Evolutionary conservation across 2,797 vertebrate species (phyloP), one percentile per base, ranked within the genome.

Genomic region (Bovichtus diacanthus): DNA sequence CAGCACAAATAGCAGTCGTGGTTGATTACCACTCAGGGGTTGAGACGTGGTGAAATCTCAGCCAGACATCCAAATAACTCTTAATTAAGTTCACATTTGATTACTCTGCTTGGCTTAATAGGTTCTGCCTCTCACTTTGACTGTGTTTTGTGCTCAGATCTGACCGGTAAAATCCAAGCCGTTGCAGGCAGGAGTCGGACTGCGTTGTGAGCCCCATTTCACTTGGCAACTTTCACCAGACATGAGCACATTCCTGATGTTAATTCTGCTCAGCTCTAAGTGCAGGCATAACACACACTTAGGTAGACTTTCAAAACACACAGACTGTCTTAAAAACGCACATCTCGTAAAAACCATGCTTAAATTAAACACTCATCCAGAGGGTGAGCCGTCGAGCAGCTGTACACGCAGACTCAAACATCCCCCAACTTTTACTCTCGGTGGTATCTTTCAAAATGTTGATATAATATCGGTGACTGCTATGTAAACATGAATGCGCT

Each of bases 71-170:
- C 74, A 81, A 88, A 81, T 78, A 79, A 76, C 71, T 83, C 73
- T 78, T 88, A 81, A 88, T 88, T 78, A 84, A 83, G 74, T 77
- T 87, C 82, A 66, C 70, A 66, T 91, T 85, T 89, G 78, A 90
- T 88, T 87, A 74, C 78, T 62, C 70, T 27, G 61, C 81, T 73
- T 62, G 16, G 25, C 29, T 58, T 76, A 72, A 76, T 68, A 67
- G 46, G 43, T 56, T 63, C 70, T 76, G 23, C 64, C 60, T 85
- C 68, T 73, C 74, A 8, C 1, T 60, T 67, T 39, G 31, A 86
- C 47, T 47, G 19, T 29, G 43, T 65, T 76, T n/a, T 70, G 78
- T 43, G 66, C 47, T 74, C 43, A 59, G 34, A 59, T 68, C 54
- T 80, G 85, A 87, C 78, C 31, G 77, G 78, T 72, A 64, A 56